These are phyloP conservation scores for western clawed frog (Xenopus tropicalis) DNA, from an alignment of 2,113 vertebrate genomes.

Conservation along the genomic window DNA sequence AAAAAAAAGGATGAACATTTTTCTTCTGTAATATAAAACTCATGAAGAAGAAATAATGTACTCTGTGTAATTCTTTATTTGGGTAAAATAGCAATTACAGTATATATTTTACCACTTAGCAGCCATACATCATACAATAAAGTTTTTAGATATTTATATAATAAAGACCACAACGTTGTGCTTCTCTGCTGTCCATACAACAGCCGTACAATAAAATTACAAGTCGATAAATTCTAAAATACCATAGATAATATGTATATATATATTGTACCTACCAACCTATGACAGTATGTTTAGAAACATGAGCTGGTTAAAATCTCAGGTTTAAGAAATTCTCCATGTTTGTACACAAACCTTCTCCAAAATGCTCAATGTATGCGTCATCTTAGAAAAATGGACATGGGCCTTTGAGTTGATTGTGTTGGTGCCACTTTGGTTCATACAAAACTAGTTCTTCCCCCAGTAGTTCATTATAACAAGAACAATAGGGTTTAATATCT, in stretches of 20 bases:
- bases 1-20: no score
- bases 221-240: conserved; percentile 27
- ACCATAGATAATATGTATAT: conserved; percentile 11
- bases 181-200: conserved; percentile 62
- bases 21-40: conserved; percentile 8
- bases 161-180: conserved; percentile 63
- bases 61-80: conserved; percentile 74
- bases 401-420: no score
- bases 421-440: no score
- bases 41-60: conserved; percentile 24
- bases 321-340: neutral
- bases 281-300: neutral
- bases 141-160: conserved; percentile 46
- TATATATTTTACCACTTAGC: conserved; percentile 66
- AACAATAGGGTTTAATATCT: no score
- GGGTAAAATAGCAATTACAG: conserved; percentile 72
- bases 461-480: no score
- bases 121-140: conserved; percentile 65
- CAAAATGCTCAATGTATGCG: no score
- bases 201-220: conserved; percentile 60
- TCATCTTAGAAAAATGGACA: no score
- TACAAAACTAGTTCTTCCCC: no score
- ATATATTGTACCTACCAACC: neutral
- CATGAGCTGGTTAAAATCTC: neutral
- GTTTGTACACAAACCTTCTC: neutral